Base-by-base conservation (phyloP, 1,140 invertebrate genomes). In the Drosophila lacertosa region DNA sequence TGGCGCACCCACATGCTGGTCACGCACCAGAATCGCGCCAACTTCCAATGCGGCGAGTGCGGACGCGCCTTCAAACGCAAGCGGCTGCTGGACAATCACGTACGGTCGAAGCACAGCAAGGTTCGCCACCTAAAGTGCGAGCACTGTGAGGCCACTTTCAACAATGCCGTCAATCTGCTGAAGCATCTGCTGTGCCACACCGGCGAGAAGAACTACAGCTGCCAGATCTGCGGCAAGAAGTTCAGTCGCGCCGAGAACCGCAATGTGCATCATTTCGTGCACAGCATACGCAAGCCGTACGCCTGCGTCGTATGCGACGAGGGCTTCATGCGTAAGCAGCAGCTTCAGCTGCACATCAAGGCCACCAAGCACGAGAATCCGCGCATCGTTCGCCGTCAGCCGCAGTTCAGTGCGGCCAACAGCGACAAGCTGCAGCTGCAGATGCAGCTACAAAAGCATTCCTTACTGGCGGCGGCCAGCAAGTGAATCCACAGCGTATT, bases 281-380 rank as follows among this genome's bases (percentile, higher is more conserved):
- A 97, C 89, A 96, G 95, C 65, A 95, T 96, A 75, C 96, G 96
- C 83, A 97, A 97, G 76, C 96, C 96, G 0, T 97, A 97, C 81
- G 95, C 96, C 89, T 97, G 96, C 91, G 89, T 95, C 24, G 94
- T 95, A 2, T 97, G 96, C 81, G 95, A 95, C 2, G 93, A 94
- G 72, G 96, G 95, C 6, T 97, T 96, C 76, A 97, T 97, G 96
- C 91, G 96, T 16, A 97, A 97, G 83, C 95, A 96, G 11, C 92
- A 95, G 39, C 92, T 97, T 0, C 95, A 96, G 70, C 92, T 94
- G n/a, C 96, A 97, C 72, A 96, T 96, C 94, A 93, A 95, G 77
- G 86, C 92, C 20, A 93, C 92, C 77, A 92, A 94, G 7, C 96
- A 97, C 89, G 79, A 94, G 6, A 95, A 95, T 55, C 95, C 96